Conservation (phyloP, 2,113 vertebrate genomes). For the Ardeotis arabs region DNA sequence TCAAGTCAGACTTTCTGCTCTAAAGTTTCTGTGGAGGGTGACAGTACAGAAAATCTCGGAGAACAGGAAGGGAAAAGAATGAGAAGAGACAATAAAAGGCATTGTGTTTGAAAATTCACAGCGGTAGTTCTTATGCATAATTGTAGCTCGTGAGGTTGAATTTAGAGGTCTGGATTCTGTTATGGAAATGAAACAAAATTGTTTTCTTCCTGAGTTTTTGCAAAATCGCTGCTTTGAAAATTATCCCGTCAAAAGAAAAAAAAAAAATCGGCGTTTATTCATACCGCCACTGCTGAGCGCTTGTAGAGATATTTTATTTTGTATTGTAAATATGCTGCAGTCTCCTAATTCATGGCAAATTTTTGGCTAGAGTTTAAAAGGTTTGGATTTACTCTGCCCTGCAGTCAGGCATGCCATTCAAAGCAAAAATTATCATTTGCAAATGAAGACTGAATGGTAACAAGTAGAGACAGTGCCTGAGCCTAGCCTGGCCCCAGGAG, state of each 20-base stretch:
- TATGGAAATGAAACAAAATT: conserved; percentile 91
- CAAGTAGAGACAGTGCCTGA: conserved; percentile 4
- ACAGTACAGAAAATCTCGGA: conserved; percentile 18
- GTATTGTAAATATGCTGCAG: conserved; percentile 72
- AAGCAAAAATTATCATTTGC: conserved; percentile 68
- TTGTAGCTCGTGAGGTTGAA: conserved; percentile 50
- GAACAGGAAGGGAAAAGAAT: conserved; percentile 39
- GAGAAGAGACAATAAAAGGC: conserved; percentile 53
- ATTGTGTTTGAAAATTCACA: conserved; percentile 2
- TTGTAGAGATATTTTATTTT: conserved; percentile 55
- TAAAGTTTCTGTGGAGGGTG: not conserved
- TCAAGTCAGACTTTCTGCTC: not conserved
- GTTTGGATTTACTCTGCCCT: conserved; percentile 69
- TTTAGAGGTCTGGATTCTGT: conserved; percentile 84
- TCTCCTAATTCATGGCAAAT: conserved; percentile 78
- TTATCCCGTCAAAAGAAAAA: conserved; percentile 76
- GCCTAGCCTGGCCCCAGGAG: not conserved
- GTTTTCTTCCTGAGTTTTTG: conserved; percentile 90
- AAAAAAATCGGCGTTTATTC: conserved; percentile 72
- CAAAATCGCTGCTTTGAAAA: conserved; percentile 79
- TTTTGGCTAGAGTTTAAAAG: conserved; percentile 84
- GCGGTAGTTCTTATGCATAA: conserved; percentile 21
- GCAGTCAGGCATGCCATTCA: conserved; percentile 62
- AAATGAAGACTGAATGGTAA: conserved; percentile 64
- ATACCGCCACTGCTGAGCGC: conserved; percentile 39